A percentile compares a stretch with the other conserved stretches of the same genome.
Conservation (phyloP, 2,888 invertebrate genomes). For the Noctua comes region DNA sequence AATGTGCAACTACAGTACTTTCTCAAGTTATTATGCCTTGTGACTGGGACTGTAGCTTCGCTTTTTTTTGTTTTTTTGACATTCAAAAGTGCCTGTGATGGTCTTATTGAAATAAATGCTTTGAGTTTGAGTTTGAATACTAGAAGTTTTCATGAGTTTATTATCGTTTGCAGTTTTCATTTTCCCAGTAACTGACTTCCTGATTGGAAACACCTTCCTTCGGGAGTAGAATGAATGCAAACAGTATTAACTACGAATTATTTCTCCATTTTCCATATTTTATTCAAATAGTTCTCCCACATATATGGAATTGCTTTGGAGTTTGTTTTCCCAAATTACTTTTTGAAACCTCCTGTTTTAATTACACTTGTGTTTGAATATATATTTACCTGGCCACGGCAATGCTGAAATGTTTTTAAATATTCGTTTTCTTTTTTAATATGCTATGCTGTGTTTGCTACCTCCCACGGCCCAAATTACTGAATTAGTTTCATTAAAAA, state of each 20-base stretch:
- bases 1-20: too few relatives aligned
- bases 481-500: background rate
- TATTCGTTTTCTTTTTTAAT: background rate
- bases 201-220: constrained; percentile 54
- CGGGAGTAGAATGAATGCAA: constrained; percentile 41
- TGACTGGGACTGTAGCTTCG: too few relatives aligned
- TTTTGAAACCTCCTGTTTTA: constrained; percentile 26
- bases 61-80: too few relatives aligned
- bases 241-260: constrained; percentile 47
- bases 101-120: too few relatives aligned
- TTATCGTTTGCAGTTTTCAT: constrained; percentile 19
- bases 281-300: constrained; percentile 24
- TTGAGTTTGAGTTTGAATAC: too few relatives aligned
- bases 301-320: constrained; percentile 10
- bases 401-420: constrained; percentile 17
- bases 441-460: background rate
- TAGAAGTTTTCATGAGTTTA: too few relatives aligned
- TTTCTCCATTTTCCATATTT: constrained; percentile 50
- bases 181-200: constrained; percentile 30
- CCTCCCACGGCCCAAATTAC: background rate
- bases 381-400: background rate
- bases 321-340: constrained; percentile 13
- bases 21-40: too few relatives aligned
- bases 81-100: too few relatives aligned
- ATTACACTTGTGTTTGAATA: background rate